Base-by-base conservation (phyloP, 2,113 vertebrate genomes). In the Zeus faber region DNA sequence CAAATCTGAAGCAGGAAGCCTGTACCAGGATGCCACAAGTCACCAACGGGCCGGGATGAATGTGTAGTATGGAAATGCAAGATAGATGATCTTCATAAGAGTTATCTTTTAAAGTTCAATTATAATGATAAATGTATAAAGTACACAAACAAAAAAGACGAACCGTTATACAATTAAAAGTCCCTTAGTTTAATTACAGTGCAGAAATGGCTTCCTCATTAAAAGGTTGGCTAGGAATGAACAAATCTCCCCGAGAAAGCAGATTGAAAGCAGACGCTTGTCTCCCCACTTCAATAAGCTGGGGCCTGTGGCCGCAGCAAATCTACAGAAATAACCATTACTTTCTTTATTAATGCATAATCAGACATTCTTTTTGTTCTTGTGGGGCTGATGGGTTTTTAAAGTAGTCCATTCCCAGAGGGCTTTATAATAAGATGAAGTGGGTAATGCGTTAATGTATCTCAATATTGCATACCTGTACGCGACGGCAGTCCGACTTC, bases 401-500 rank as follows among this genome's bases (percentile, higher is more conserved):
- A 50, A 70, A 65, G 21, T 21, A 7, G 23, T 17, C 13, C 17
- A 24, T 68, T 74, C 73, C 31, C 24, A 54, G 37, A 54, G 16
- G 33, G 66, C 52, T 37, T 51, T 48, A n/a, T 59, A 54, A 51
- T 49, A 53, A 59, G 48, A 62, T 48, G 31, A 39, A 51, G 23
- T 37, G 18, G 20, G 16, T 16, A 44, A 33, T 21, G 35, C 54
- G 57, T 40, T 54, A 21, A 68, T 74, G 64, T 66, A 57, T 77
- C 67, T 72, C 51, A 37, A 39, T 66, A 27, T 44, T 27, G 33
- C 48, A 47, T 31, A 25, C 49, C 54, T 43, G 43, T 49, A 55
- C 43, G 37, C 61, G 66, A 64, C 43, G 63, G 40, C 5, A 17
- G 58, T 58, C 26, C 56, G 49, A 70, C 54, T 71, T 65, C 55